Evolutionary conservation across 35 echinoderm and acorn worm genomes (phyloP).

Genomic region (Strongylocentrotus purpuratus): DNA sequence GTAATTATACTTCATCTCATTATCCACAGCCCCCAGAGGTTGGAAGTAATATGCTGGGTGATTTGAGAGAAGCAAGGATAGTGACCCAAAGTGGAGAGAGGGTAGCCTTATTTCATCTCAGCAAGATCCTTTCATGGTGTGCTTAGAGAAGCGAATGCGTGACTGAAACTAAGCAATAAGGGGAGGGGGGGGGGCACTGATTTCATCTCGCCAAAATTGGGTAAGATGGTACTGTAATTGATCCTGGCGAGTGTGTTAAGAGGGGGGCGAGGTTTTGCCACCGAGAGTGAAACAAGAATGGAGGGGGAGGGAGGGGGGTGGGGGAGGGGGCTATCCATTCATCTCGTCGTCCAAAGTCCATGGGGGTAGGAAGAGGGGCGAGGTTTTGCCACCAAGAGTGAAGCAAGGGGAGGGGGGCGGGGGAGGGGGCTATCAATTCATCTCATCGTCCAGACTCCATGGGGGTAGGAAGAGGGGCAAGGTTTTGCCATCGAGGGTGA

Average conservation of each 20-base stretch:
- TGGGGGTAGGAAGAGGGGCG: slow-evolving; percentile 58
- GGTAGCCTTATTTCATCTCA: neutral
- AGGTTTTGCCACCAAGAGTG: too few relatives aligned
- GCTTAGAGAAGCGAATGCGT: too few relatives aligned
- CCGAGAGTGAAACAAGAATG: too few relatives aligned
- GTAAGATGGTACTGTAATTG: too few relatives aligned
- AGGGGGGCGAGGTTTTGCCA: too few relatives aligned
- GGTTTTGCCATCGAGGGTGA: too few relatives aligned
- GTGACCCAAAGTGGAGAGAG: neutral
- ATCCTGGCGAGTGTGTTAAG: too few relatives aligned
- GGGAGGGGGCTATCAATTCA: slow-evolving; percentile 3
- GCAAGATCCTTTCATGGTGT: too few relatives aligned
- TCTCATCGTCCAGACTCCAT: slow-evolving; percentile 77
- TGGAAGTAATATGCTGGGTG: slow-evolving; percentile 69
- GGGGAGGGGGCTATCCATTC: neutral
- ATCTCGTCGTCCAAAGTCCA: slow-evolving; percentile 80
- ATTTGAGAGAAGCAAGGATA: slow-evolving; percentile 29
- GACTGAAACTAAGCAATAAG: too few relatives aligned
- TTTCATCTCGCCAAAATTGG: too few relatives aligned
- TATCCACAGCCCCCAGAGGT: slow-evolving; percentile 75
- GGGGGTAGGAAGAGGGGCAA: slow-evolving; percentile 83
- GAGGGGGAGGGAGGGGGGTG: too few relatives aligned
- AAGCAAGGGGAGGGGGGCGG: neutral
- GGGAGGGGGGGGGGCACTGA: too few relatives aligned
- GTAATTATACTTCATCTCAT: slow-evolving; percentile 41